phyloP scores from a whole-genome alignment of 2,888 invertebrate species.

The Limnephilus marmoratus region DNA sequence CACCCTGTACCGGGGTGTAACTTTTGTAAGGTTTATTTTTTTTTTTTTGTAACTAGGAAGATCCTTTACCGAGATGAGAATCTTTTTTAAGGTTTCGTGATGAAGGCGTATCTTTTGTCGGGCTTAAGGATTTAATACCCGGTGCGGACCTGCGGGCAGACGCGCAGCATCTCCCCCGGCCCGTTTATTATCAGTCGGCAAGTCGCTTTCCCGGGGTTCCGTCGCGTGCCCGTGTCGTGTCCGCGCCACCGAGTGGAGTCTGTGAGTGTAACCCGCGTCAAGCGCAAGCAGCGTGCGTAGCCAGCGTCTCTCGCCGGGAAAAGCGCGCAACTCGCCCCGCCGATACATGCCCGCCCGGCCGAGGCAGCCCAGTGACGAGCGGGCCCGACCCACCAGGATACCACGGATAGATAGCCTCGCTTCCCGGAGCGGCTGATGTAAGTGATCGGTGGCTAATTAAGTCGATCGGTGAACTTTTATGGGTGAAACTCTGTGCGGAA shows the following conservation, averaged over 20 bases:
- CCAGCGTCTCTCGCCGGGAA: constrained; percentile 9
- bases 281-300: neutral
- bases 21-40: neutral
- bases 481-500: neutral
- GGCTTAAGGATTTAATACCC: neutral
- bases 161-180: constrained; percentile 47
- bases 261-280: neutral
- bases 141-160: constrained; percentile 38
- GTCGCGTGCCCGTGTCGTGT: constrained; percentile 44
- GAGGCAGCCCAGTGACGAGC: constrained; percentile 3
- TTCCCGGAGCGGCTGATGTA: constrained; percentile 27
- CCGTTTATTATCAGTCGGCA: constrained; percentile 62
- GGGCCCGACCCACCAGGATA: neutral
- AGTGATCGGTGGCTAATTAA: constrained; percentile 36
- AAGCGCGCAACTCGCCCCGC: neutral
- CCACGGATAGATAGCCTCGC: neutral
- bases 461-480: constrained; percentile 31
- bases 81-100: neutral
- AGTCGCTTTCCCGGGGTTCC: constrained; percentile 51
- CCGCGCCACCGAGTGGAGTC: neutral
- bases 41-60: neutral
- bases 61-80: neutral
- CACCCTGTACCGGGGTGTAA: neutral
- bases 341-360: constrained; percentile 17
- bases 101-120: neutral